Percentiles rank a stretch among this genome's conserved stretches.
phyloP scores from a whole-genome alignment of 2,888 invertebrate genomes.

The Theretra japonica region DNA sequence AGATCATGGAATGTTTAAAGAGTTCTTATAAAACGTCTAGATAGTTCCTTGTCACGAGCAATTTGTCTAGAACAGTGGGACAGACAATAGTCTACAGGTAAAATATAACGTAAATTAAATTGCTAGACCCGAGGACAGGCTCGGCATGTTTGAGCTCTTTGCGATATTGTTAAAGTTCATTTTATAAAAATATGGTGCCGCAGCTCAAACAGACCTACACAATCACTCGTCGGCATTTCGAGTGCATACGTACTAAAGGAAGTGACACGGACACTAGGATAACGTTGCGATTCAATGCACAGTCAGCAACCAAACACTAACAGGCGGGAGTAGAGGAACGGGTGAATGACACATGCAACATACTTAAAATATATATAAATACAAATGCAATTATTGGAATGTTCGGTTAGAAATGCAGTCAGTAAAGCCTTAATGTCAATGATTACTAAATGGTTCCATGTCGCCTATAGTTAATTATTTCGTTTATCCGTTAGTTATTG shows the following conservation, averaged over 20 bases:
- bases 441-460: constrained; percentile 69
- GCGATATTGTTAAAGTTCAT: constrained; percentile 27
- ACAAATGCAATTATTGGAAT: constrained; percentile 65
- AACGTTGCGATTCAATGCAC: constrained; percentile 37
- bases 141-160: constrained; percentile 15
- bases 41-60: constrained; percentile 8
- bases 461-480: constrained; percentile 42
- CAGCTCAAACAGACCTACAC: constrained; percentile 62
- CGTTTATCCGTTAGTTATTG: constrained; percentile 8
- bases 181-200: constrained; percentile 43
- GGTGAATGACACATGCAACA: constrained; percentile 32
- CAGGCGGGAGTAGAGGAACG: constrained; percentile 31
- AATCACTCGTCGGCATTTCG: constrained; percentile 82
- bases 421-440: constrained; percentile 29
- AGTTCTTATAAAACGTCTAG: constrained; percentile 11
- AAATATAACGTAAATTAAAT: constrained; percentile 20
- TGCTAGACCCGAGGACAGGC: constrained; percentile 20
- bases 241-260: constrained; percentile 77
- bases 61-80: constrained; percentile 11
- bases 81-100: constrained; percentile 26
- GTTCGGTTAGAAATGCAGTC: constrained; percentile 46
- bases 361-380: constrained; percentile 37
- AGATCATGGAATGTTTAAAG: constrained; percentile 46
- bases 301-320: constrained; percentile 37
- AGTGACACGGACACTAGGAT: constrained; percentile 75